These are phyloP conservation scores for Saguinus imperator DNA, from an alignment of 2,113 vertebrate genomes.

Conservation along the genomic window DNA sequence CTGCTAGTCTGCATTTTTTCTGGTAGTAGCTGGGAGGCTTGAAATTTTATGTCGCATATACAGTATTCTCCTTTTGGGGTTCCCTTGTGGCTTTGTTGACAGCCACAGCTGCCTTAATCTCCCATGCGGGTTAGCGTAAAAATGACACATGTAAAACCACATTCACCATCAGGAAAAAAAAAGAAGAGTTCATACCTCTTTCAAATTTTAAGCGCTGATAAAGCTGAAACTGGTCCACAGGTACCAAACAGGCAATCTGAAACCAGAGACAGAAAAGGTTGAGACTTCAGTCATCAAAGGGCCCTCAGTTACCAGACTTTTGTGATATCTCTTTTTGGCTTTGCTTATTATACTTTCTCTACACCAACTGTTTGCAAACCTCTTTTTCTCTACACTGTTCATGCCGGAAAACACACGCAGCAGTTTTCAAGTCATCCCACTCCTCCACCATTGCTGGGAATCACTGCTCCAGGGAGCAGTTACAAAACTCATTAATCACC, in stretches of 20 bases:
- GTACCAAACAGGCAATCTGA: slow-evolving; percentile 92
- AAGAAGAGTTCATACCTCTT: slow-evolving; percentile 86
- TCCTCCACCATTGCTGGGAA: neutral
- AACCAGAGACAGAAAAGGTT: slow-evolving; percentile 79
- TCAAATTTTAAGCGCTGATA: slow-evolving; percentile 94
- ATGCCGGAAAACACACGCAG: neutral
- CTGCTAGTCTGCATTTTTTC: neutral
- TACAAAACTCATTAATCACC: neutral
- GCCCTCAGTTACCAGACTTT: neutral
- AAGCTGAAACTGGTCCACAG: slow-evolving; percentile 89
- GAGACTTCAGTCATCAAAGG: neutral
- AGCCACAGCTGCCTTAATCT: neutral
- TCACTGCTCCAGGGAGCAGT: neutral
- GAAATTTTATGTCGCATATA: neutral
- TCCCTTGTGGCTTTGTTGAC: neutral
- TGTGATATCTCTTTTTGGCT: neutral
- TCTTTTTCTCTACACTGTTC: neutral
- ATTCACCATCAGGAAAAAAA: neutral
- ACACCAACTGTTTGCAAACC: neutral
- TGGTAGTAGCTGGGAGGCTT: neutral
- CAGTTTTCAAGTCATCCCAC: neutral
- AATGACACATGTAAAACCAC: neutral
- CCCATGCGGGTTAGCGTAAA: neutral
- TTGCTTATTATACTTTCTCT: neutral
- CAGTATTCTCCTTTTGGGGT: neutral